Percentiles rank a stretch among this genome's conserved stretches.
phyloP scores from a whole-genome alignment of 2,797 vertebrate species.

The Amniataba percoides region DNA sequence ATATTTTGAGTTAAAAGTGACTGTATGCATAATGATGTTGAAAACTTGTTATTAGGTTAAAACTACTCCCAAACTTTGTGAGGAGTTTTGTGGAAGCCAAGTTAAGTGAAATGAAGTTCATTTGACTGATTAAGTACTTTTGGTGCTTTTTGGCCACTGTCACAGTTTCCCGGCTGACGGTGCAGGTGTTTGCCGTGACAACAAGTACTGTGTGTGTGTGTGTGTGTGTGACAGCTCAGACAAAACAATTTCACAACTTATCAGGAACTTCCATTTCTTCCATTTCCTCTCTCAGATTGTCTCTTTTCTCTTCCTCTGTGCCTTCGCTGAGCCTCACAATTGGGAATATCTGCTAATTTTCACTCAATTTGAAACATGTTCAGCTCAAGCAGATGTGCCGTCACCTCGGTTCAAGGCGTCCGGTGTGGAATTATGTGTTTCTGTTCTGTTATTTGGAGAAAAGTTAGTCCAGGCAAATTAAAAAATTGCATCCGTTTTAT shows the following conservation, averaged over 20 bases:
- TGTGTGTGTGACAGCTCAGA: slow-evolving; percentile 30
- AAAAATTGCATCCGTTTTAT: background rate
- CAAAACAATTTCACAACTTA: slow-evolving; percentile 13
- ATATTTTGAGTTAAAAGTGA: background rate
- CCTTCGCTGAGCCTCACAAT: background rate
- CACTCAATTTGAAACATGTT: background rate
- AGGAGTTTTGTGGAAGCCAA: background rate
- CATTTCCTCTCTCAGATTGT: slow-evolving; percentile 7
- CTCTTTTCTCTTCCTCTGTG: background rate
- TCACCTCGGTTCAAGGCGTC: background rate
- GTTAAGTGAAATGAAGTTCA: slow-evolving; percentile 1
- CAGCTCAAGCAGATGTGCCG: background rate
- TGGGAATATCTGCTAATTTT: slow-evolving; percentile 4
- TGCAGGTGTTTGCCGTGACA: slow-evolving; percentile 49
- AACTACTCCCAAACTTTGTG: background rate
- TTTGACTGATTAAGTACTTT: slow-evolving; percentile 21
- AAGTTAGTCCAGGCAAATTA: background rate
- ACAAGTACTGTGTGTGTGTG: slow-evolving; percentile 24
- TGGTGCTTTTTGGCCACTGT: slow-evolving; percentile 26
- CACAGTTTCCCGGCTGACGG: slow-evolving; percentile 26
- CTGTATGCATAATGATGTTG: background rate
- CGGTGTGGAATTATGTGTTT: background rate
- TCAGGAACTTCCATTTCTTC: background rate
- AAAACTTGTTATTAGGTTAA: background rate
- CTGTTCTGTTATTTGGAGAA: too few species aligned